Percentiles rank a stretch among this genome's conserved stretches.
phyloP scores from a whole-genome alignment of 2,888 invertebrate species.

The Ommatoiulus sabulosus region DNA sequence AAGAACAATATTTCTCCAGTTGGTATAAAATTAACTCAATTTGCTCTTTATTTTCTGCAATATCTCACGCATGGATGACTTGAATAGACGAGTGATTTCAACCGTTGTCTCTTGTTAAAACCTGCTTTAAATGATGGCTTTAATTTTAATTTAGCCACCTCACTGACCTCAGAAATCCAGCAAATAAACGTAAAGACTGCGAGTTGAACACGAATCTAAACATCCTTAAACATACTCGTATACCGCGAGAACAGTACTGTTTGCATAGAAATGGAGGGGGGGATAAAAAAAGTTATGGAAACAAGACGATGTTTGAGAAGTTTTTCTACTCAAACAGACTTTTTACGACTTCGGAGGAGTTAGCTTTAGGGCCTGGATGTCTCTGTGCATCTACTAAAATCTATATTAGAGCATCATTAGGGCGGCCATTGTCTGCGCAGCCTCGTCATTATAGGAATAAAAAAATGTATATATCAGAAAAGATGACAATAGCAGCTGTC shows the following conservation, averaged over 20 bases:
- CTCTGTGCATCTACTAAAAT: slow-evolving; percentile 42
- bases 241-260: not conserved
- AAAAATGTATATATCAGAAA: slow-evolving; percentile 49
- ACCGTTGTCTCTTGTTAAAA: not conserved
- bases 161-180: not conserved
- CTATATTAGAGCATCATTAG: slow-evolving; percentile 48
- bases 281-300: not conserved
- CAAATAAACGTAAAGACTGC: not conserved
- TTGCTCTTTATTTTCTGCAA: too few relatives aligned
- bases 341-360: slow-evolving; percentile 48
- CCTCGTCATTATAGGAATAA: slow-evolving; percentile 30
- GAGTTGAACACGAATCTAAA: not conserved
- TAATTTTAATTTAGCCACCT: not conserved
- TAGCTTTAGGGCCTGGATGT: not conserved
- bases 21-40: too few relatives aligned
- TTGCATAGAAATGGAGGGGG: not conserved
- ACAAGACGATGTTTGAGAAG: slow-evolving; percentile 22
- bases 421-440: slow-evolving; percentile 22
- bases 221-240: not conserved
- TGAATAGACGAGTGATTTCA: too few relatives aligned
- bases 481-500: slow-evolving; percentile 53
- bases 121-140: not conserved
- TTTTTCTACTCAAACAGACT: slow-evolving; percentile 11
- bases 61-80: too few relatives aligned
- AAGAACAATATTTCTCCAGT: too few relatives aligned